phyloP scores from a whole-genome alignment of 53 echinoderm and acorn worm species.

The Echinometra lucunter region DNA sequence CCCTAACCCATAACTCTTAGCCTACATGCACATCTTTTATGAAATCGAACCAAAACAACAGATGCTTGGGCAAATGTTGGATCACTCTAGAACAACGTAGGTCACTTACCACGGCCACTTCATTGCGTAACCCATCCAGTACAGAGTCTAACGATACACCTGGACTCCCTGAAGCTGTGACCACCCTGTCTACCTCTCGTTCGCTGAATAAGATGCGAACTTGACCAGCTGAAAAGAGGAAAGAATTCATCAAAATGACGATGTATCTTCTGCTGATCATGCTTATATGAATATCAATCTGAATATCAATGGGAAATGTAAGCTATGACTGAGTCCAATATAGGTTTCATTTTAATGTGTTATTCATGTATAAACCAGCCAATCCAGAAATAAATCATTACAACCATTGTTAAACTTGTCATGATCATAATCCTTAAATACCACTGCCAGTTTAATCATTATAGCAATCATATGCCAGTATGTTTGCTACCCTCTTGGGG shows the following conservation, averaged over 20 bases:
- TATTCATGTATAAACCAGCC: background rate
- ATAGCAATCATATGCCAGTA: background rate
- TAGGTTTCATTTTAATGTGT: background rate
- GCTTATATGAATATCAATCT: too few relatives aligned
- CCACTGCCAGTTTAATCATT: background rate
- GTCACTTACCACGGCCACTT: conserved; percentile 83
- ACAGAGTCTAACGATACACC: conserved; percentile 77
- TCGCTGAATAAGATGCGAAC: conserved; percentile 85
- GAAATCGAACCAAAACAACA: too few relatives aligned
- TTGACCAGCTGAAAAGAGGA: conserved; percentile 80
- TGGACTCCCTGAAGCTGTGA: conserved; percentile 79
- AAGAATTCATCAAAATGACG: background rate
- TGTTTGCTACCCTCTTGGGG: too few relatives aligned
- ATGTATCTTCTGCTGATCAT: background rate
- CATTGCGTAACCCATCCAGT: conserved; percentile 75
- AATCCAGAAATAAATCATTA: background rate
- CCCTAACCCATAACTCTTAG: too few relatives aligned
- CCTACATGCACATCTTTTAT: too few relatives aligned
- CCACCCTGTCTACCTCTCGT: conserved; percentile 81
- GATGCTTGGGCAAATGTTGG: too few relatives aligned
- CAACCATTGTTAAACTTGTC: conserved; percentile 22
- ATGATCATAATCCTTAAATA: conserved; percentile 21
- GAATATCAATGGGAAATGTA: too few relatives aligned
- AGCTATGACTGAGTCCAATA: too few relatives aligned
- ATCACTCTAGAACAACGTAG: background rate